These are phyloP conservation scores for Agrotis exclamationis DNA, from an alignment of 2,888 invertebrate genomes.

Conservation along the genomic window DNA sequence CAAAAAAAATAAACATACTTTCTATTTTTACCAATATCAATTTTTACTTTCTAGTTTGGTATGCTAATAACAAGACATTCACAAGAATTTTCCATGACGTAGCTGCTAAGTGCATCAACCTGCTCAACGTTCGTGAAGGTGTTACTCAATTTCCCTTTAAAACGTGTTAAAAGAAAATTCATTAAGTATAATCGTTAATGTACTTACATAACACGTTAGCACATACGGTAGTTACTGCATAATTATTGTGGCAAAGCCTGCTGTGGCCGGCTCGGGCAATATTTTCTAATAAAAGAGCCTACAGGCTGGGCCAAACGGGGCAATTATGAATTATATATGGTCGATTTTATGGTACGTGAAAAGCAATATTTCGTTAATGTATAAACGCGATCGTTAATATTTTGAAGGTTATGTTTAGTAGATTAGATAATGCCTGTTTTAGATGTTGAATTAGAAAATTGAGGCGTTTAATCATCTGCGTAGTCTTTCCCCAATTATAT, in stretches of 20 bases:
- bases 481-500: too few species aligned
- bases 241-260: slow-evolving; percentile 57
- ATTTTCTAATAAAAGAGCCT: slow-evolving; percentile 64
- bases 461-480: too few species aligned
- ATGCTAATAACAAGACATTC: too few species aligned
- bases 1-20: too few species aligned
- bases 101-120: slow-evolving; percentile 6
- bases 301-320: slow-evolving; percentile 47
- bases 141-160: slow-evolving; percentile 5
- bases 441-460: not conserved
- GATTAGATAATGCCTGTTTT: not conserved
- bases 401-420: slow-evolving; percentile 19
- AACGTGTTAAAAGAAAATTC: slow-evolving; percentile 36
- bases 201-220: slow-evolving; percentile 25
- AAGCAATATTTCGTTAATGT: slow-evolving; percentile 25
- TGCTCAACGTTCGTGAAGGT: not conserved
- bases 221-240: slow-evolving; percentile 53
- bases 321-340: slow-evolving; percentile 59
- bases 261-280: slow-evolving; percentile 48
- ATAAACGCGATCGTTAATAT: slow-evolving; percentile 16
- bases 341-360: slow-evolving; percentile 47
- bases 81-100: not conserved
- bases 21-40: too few species aligned
- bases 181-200: slow-evolving; percentile 31
- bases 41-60: too few species aligned